Conservation (phyloP, 2,113 vertebrate species). For the Oxygymnocypris stewartii region DNA sequence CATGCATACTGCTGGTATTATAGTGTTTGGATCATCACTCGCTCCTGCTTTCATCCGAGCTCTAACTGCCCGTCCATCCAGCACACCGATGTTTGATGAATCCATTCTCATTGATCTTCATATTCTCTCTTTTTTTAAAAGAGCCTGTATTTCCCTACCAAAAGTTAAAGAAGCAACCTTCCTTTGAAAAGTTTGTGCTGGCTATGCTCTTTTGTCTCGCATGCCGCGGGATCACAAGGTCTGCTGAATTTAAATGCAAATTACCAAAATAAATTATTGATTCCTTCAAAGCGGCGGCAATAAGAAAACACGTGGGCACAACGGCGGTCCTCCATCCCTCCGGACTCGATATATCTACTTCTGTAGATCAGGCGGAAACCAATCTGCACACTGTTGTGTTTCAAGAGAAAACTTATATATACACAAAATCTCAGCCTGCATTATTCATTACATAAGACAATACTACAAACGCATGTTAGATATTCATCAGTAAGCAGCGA, state of each 20-base stretch:
- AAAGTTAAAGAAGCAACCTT: conserved; percentile 32
- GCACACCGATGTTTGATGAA: background rate
- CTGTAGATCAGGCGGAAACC: background rate
- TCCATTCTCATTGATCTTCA: conserved; percentile 35
- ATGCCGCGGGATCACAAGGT: conserved; percentile 28
- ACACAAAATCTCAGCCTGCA: background rate
- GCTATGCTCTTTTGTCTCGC: conserved; percentile 22
- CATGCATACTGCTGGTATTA: background rate
- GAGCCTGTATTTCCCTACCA: background rate
- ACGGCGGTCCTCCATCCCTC: background rate
- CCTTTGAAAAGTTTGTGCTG: conserved; percentile 38
- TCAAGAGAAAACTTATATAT: background rate
- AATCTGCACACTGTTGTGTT: background rate
- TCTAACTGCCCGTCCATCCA: background rate
- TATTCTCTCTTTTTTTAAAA: conserved; percentile 11
- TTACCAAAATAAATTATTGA: conserved; percentile 43
- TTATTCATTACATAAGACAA: background rate
- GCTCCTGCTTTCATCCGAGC: background rate
- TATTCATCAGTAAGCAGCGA: background rate
- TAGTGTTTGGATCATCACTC: background rate
- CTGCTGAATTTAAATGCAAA: conserved; percentile 46
- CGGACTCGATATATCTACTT: background rate
- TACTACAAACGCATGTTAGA: background rate
- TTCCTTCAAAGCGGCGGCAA: conserved; percentile 30
- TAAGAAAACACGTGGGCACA: conserved; percentile 24